Conservation (phyloP, 2,797 vertebrate species). For the Aplochiton taeniatus region DNA sequence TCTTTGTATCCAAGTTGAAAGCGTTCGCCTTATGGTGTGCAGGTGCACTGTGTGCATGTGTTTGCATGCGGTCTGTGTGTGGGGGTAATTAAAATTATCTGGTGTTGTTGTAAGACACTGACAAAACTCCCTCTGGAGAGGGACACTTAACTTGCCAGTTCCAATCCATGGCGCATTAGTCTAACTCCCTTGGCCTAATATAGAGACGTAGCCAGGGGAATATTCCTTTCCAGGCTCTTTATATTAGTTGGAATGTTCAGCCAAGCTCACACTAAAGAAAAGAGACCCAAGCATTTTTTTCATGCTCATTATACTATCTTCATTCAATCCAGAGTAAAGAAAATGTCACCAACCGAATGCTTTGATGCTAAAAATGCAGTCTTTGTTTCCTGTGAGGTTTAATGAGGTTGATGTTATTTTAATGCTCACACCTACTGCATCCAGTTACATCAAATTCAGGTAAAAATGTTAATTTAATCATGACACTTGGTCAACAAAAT, state of each 20-base stretch:
- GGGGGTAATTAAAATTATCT: conserved; percentile 51
- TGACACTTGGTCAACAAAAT: too few species aligned
- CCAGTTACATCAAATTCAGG: too few species aligned
- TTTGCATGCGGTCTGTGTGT: conserved; percentile 3
- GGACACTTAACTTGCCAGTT: conserved; percentile 60
- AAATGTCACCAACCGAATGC: too few species aligned
- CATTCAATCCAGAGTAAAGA: too few species aligned
- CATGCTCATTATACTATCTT: too few species aligned
- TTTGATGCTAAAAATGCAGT: too few species aligned
- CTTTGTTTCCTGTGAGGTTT: too few species aligned
- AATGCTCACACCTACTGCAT: too few species aligned
- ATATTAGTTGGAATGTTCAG: conserved; percentile 50
- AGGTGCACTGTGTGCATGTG: background rate
- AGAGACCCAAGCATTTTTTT: conserved; percentile 18
- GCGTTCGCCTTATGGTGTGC: too few species aligned
- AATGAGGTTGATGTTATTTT: too few species aligned
- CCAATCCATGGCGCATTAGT: conserved; percentile 37
- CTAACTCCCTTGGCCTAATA: conserved; percentile 56
- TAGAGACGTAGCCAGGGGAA: conserved; percentile 57
- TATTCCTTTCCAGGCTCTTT: conserved; percentile 42
- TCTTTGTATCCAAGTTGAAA: too few species aligned
- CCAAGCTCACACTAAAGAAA: conserved; percentile 27
- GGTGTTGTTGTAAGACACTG: conserved; percentile 38
- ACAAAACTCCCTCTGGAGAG: conserved; percentile 58
- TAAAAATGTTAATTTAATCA: too few species aligned